Percentiles rank a stretch among this genome's conserved stretches.
Conservation (phyloP, 2,888 invertebrate species). For the Cyaniris semiargus region DNA sequence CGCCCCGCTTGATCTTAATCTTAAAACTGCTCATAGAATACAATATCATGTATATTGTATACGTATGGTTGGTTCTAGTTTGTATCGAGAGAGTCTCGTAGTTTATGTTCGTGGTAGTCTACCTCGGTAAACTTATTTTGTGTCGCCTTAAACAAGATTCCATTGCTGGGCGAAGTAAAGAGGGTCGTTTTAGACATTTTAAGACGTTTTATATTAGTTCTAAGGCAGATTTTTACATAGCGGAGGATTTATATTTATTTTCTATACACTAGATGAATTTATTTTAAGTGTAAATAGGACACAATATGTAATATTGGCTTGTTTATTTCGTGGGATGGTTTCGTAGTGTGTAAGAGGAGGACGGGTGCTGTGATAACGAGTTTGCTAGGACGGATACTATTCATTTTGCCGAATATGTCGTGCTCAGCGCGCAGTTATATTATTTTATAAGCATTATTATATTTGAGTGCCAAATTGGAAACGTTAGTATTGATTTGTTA, state of each 20-base stretch:
- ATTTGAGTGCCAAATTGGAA: conserved; percentile 51
- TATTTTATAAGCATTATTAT: conserved; percentile 37
- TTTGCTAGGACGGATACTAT: conserved; percentile 52
- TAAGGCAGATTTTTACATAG: conserved; percentile 49
- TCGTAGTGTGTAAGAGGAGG: conserved; percentile 61
- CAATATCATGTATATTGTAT: too few species aligned
- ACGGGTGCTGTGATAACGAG: conserved; percentile 74
- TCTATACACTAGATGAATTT: conserved; percentile 31
- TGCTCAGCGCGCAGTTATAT: conserved; percentile 40
- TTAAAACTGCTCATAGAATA: neutral
- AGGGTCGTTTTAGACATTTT: conserved; percentile 44
- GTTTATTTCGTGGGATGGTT: neutral
- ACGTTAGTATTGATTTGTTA: conserved; percentile 46
- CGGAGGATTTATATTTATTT: conserved; percentile 37
- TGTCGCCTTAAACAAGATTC: conserved; percentile 28
- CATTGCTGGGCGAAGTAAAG: conserved; percentile 36
- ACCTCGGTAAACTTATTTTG: conserved; percentile 12
- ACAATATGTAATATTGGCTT: conserved; percentile 23
- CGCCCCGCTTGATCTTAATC: neutral
- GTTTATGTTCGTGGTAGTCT: neutral
- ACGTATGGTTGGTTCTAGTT: neutral
- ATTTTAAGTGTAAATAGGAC: conserved; percentile 28
- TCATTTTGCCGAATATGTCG: conserved; percentile 38
- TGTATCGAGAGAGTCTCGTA: neutral
- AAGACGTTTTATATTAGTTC: conserved; percentile 53